Evolutionary conservation across 35 echinoderm and acorn worm species (phyloP), one percentile per base, ranked within the genome.

Genomic region (Stichopus chloronotus): DNA sequence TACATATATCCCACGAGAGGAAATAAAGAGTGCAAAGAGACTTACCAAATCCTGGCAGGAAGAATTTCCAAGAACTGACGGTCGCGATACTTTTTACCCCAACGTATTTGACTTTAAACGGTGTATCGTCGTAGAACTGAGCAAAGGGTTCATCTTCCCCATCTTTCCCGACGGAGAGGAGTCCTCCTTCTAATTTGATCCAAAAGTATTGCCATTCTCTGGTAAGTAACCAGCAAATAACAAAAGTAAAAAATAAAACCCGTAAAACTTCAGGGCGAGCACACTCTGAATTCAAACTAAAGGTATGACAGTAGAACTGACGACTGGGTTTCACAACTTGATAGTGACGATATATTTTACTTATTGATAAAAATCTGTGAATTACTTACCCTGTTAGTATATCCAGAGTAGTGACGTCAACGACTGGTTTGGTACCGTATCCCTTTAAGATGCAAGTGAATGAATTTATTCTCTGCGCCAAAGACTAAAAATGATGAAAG

Each of bases 161-260:
- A 81, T 81, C 79, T 5, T 43, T 52, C 13, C 79, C 79, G 53
- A 81, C 79, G 16, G 79, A 81, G 21, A 81, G 53, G 22, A 81
- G 25, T 9, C 79, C 79, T 14, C 53, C 25, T 30, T 81, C 22
- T 52, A 81, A 54, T 54, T 52, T 81, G 25, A 81, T 81, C 79
- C 79, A 81, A 81, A 81, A 81, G 53, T 81, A 81, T 54, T 52
- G 78, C 78, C 78, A 81, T 0, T 81, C 25, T 81, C 78, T 81
- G 25, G 3, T 21, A 76, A 12, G 72, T 11, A 21, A 17, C 19
- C 19, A 76, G 0, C 30, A 43, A 43, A 43, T 43, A 43, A 43
- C 30, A 43, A 43, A 43, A n/a, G n/a, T n/a, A n/a, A n/a, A n/a
- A n/a, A n/a, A n/a, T n/a, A n/a, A n/a, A n/a, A n/a, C n/a, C n/a